phyloP scores from a whole-genome alignment of 1,140 invertebrate species.

The Coelopa frigida region DNA sequence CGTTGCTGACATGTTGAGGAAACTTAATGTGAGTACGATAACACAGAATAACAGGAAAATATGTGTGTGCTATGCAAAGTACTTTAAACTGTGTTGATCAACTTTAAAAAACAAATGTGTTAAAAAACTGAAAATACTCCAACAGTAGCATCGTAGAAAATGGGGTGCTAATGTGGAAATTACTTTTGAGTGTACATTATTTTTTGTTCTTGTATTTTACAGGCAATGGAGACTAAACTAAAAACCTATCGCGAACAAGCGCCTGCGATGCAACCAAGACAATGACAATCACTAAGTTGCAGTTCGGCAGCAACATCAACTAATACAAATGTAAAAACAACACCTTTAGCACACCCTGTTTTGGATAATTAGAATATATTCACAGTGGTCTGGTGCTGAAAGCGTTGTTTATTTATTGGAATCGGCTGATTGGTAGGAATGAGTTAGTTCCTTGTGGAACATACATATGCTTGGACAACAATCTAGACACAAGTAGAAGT shows the following conservation, averaged over 20 bases:
- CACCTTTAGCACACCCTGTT: neutral
- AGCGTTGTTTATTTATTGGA: no score
- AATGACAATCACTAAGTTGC: slow-evolving; percentile 25
- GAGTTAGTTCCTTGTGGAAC: no score
- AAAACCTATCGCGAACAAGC: slow-evolving; percentile 41
- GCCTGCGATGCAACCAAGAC: slow-evolving; percentile 32
- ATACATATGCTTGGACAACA: no score
- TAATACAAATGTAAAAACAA: neutral
- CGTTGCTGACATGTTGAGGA: slow-evolving; percentile 85
- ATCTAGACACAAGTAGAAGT: no score
- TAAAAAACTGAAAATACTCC: neutral
- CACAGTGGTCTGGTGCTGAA: no score
- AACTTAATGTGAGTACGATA: slow-evolving; percentile 72
- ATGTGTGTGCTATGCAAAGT: neutral
- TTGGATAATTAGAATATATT: neutral
- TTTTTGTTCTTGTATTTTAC: slow-evolving; percentile 25
- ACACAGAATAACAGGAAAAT: neutral
- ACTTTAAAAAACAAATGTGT: neutral
- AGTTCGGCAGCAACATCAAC: slow-evolving; percentile 11
- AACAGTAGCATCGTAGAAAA: neutral
- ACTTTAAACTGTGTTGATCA: neutral
- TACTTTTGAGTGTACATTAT: slow-evolving; percentile 1
- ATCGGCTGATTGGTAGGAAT: no score
- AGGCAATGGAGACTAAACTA: slow-evolving; percentile 42
- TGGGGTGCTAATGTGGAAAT: neutral